Evolutionary conservation across 1,140 invertebrate species (phyloP).

Genomic region (Hydropsyche tenuis): DNA sequence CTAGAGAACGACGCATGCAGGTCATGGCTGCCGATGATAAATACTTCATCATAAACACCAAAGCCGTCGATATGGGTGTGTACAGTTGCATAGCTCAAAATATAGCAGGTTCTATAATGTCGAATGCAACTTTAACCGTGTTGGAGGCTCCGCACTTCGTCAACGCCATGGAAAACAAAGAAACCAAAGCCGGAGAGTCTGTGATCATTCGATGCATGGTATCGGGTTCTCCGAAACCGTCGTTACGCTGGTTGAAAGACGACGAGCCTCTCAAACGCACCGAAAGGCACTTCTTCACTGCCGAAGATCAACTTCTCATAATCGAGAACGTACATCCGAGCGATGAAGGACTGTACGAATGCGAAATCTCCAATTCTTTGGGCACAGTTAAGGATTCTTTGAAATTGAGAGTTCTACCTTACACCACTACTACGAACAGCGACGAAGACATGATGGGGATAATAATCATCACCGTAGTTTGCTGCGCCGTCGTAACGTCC

Average conservation of each 20-base stretch:
- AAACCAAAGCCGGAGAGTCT: slow-evolving; percentile 77
- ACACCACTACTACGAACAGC: slow-evolving; percentile 60
- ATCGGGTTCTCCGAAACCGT: slow-evolving; percentile 84
- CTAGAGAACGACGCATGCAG: slow-evolving; percentile 89
- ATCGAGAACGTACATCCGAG: slow-evolving; percentile 78
- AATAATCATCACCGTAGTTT: slow-evolving; percentile 87
- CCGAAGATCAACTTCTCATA: slow-evolving; percentile 84
- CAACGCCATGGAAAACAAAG: slow-evolving; percentile 84
- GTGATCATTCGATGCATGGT: slow-evolving; percentile 89
- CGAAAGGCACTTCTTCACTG: slow-evolving; percentile 82
- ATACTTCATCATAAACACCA: slow-evolving; percentile 91
- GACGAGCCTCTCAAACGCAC: slow-evolving; percentile 73
- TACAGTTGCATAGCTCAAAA: slow-evolving; percentile 96
- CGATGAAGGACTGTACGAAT: slow-evolving; percentile 88
- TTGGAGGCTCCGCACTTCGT: slow-evolving; percentile 85
- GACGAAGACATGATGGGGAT: slow-evolving; percentile 81
- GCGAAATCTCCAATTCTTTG: slow-evolving; percentile 84
- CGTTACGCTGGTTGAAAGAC: slow-evolving; percentile 90
- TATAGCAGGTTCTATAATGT: slow-evolving; percentile 81
- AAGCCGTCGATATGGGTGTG: slow-evolving; percentile 84
- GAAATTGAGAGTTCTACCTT: slow-evolving; percentile 63
- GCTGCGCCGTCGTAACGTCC: slow-evolving; percentile 88
- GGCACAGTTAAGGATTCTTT: slow-evolving; percentile 69
- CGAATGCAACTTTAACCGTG: slow-evolving; percentile 89
- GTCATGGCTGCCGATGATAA: slow-evolving; percentile 90